Conservation (phyloP, 2,113 vertebrate genomes). For the Clarias batrachus region DNA sequence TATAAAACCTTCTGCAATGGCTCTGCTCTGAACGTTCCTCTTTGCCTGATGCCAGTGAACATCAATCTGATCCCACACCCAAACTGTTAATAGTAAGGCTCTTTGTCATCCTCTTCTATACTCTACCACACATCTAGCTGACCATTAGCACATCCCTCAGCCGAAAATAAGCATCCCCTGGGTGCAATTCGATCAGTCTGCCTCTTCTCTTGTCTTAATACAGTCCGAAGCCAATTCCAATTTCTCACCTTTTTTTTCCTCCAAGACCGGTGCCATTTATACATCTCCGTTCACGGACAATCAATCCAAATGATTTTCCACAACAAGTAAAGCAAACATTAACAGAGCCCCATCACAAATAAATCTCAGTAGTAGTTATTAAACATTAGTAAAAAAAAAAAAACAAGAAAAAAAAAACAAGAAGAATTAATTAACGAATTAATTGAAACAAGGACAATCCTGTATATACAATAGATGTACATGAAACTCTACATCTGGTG, state of each 20-base stretch:
- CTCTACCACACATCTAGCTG: conserved; percentile 2
- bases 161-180: conserved; percentile 23
- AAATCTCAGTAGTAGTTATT: not conserved
- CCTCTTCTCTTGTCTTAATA: conserved; percentile 1
- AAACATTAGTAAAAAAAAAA: not conserved
- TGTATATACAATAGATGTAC: not conserved
- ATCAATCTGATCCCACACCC: conserved; percentile 17
- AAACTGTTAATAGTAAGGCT: not conserved
- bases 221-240: not conserved
- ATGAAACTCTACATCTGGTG: not conserved
- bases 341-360: not conserved
- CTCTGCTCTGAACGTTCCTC: not conserved
- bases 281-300: not conserved
- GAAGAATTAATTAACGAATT: not conserved
- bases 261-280: not conserved
- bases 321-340: not conserved
- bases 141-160: conserved; percentile 6
- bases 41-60: conserved; percentile 39
- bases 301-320: not conserved
- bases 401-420: not conserved
- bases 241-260: not conserved
- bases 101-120: conserved; percentile 17
- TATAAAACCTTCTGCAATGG: not conserved
- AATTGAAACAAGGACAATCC: too few species aligned
- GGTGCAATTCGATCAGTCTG: conserved; percentile 9